phyloP scores from a whole-genome alignment of 2,888 invertebrate genomes.

The Stenchaetothrips biformis region DNA sequence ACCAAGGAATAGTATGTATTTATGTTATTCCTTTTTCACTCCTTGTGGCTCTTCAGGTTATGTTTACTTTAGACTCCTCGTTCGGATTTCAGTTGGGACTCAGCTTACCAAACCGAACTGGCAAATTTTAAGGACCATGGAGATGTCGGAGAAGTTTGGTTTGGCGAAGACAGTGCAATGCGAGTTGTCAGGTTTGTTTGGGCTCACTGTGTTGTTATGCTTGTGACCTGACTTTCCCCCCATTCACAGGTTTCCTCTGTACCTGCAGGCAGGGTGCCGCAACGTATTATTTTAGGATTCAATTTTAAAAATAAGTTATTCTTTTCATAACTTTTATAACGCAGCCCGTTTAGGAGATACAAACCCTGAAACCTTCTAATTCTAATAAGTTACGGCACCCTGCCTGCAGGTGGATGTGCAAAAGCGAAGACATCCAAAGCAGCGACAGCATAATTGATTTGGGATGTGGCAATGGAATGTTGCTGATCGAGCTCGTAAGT shows the following conservation, averaged over 20 bases:
- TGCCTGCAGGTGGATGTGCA: conserved; percentile 51
- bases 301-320: conserved; percentile 5
- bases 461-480: conserved; percentile 91
- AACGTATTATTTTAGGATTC: not conserved
- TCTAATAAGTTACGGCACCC: too few species aligned
- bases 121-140: conserved; percentile 76
- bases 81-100: conserved; percentile 57
- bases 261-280: not conserved
- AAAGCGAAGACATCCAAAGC: conserved; percentile 50
- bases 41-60: not conserved
- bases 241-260: not conserved
- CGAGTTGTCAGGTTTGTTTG: conserved; percentile 60
- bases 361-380: too few species aligned
- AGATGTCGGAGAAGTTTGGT: conserved; percentile 93
- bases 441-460: conserved; percentile 65
- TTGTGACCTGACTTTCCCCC: not conserved
- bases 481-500: conserved; percentile 61
- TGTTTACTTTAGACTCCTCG: not conserved
- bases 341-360: too few species aligned
- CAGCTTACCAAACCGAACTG: conserved; percentile 75
- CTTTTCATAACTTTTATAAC: conserved; percentile 25
- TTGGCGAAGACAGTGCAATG: conserved; percentile 76
- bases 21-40: not conserved
- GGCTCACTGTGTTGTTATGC: conserved; percentile 33
- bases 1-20: conserved; percentile 60